Evolutionary conservation across 2,888 invertebrate species (phyloP).

Genomic region (Incurvaria masculella): DNA sequence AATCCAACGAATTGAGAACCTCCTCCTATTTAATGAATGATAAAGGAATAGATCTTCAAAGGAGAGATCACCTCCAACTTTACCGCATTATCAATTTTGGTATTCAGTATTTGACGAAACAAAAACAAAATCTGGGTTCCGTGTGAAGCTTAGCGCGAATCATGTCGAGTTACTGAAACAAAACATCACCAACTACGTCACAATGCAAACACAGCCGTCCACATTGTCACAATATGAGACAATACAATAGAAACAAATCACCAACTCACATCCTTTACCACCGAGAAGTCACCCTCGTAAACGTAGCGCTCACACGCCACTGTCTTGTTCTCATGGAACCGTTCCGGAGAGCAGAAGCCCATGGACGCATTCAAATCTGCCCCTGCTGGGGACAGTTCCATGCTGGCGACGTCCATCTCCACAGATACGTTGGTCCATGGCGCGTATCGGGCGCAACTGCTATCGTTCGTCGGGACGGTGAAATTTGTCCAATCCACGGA

Average conservation of each 20-base stretch:
- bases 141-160: slow-evolving; percentile 9
- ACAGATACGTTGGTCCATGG: slow-evolving; percentile 11
- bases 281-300: slow-evolving; percentile 34
- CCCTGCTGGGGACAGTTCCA: too few relatives aligned
- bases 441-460: slow-evolving; percentile 27
- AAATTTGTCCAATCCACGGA: slow-evolving; percentile 30
- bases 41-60: too few relatives aligned
- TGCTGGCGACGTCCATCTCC: slow-evolving; percentile 19
- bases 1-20: too few relatives aligned
- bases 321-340: slow-evolving; percentile 31
- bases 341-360: slow-evolving; percentile 26
- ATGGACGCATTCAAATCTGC: too few relatives aligned
- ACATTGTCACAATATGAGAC: slow-evolving; percentile 10
- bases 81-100: too few relatives aligned
- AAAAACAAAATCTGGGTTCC: too few relatives aligned
- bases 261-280: slow-evolving; percentile 39
- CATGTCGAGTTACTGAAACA: slow-evolving; percentile 9
- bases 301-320: slow-evolving; percentile 31
- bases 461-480: slow-evolving; percentile 32
- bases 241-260: slow-evolving; percentile 11
- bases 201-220: slow-evolving; percentile 9
- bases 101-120: too few relatives aligned
- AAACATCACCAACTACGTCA: slow-evolving; percentile 7
- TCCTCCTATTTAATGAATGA: too few relatives aligned
- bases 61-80: too few relatives aligned